Evolutionary conservation across 1,140 invertebrate genomes (phyloP), one percentile per base, ranked within the genome.

Genomic region (Lepidurus couesii): DNA sequence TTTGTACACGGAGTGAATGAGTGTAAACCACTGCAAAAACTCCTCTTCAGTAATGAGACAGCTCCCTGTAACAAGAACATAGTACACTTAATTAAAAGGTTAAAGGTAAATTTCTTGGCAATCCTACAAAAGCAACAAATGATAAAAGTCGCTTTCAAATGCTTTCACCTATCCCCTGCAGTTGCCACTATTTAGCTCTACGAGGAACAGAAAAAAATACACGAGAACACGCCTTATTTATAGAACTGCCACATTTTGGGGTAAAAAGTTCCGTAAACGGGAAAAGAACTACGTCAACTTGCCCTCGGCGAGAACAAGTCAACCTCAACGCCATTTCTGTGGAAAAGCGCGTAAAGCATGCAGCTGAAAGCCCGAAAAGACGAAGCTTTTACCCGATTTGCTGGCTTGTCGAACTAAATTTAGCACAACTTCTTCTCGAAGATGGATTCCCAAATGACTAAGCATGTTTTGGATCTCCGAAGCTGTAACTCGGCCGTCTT

Each of bases 391-490:
- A 90, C 89, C 89, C 82, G 89, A 88, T 84, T 90, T 88, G 83
- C 90, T 92, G 42, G 90, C 91, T 83, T 90, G 89, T 82, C 89
- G 88, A 81, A 92, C 89, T 80, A 92, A 87, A 82, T 91, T 88
- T 78, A 89, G 86, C 74, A 92, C 88, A 80, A 91, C 86, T 84
- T 91, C 90, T 81, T 91, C 90, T 81, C 89, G 88, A 81, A 92
- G 87, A 82, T 89, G 87, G 80, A 93, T 92, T 81, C 91, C 91
- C 79, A 93, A 86, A 83, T 90, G 91, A 78, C 88, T 88, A 73
- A 93, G 86, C 91, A 93, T 93, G 83, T 88, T 88, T 84, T 92
- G 91, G 81, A 93, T 84, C 83, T 93, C 91, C 44, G 87, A 88
- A 8, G 90, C 88, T 44, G 90, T 92, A 53, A 92, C 88, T 82